Evolutionary conservation across 2,888 invertebrate genomes (phyloP), one percentile per base, ranked within the genome.

Genomic region (Spodoptera littoralis): DNA sequence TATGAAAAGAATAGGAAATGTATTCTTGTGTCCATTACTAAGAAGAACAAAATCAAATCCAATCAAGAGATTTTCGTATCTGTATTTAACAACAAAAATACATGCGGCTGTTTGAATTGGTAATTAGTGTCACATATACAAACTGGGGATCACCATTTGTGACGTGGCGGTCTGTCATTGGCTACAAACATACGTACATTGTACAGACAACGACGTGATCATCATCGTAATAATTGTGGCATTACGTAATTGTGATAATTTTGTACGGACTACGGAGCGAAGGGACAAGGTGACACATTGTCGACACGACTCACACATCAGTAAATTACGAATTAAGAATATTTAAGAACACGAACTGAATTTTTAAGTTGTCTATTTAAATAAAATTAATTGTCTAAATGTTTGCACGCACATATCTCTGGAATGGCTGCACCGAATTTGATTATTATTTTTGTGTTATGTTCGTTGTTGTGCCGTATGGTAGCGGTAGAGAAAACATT

Each of bases 181-280:
- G 76, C 24, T 18, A 67, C 11, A 48, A 43, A 36, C 36, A 36
- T 9, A 9, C 36, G 6, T 36, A 36, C 36, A 8, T 27, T 4
- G 56, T 46, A 11, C 57, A 36, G 27, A 53, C 49, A 56, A 42
- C 61, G 56, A 76, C 70, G 65, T 73, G 70, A 79, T 69, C 53
- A 77, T 76, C 79, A 72, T 75, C 53, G 60, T 44, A 77, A 79
- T 76, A 65, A 73, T 62, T 76, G 63, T 62, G 30, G 70, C 63
- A 60, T 79, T 77, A 79, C 77, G 79, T 79, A 77, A 77, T 70
- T 65, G 74, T 59, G 74, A 61, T 73, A 70, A 79, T 79, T 77
- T 70, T 65, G 72, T 65, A 55, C 58, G 36, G 18, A 9, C 36
- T 36, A 36, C 0, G 1, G 36, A 60, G 49, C 60, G 50, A 66